phyloP scores from a whole-genome alignment of 2,797 vertebrate genomes.

The Pantherophis vulpinus region DNA sequence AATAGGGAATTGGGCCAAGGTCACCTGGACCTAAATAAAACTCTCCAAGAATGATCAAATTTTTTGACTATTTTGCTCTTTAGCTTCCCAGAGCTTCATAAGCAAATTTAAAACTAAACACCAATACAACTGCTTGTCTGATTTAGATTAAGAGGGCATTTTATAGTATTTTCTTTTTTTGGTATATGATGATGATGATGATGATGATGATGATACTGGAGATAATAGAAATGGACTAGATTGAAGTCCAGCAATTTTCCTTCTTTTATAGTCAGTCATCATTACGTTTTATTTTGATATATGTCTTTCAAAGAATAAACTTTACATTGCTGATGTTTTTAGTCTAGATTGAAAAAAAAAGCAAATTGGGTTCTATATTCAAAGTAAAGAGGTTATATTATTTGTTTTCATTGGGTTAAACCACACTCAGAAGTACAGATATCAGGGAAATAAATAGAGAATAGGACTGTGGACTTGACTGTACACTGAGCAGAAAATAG shows the following conservation, averaged over 20 bases:
- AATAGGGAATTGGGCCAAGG: background rate
- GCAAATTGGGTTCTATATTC: background rate
- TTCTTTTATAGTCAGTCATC: background rate
- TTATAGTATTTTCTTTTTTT: background rate
- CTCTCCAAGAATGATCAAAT: background rate
- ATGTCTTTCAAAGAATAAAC: background rate
- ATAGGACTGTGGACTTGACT: background rate
- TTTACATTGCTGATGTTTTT: background rate
- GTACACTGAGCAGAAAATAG: background rate
- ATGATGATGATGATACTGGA: background rate
- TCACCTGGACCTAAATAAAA: background rate
- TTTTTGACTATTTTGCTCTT: background rate
- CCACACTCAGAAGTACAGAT: background rate
- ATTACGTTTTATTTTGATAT: background rate
- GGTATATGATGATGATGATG: background rate
- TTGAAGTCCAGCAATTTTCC: background rate
- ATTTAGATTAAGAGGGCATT: background rate
- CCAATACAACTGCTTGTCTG: background rate
- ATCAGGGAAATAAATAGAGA: slow-evolving; percentile 8
- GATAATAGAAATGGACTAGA: background rate
- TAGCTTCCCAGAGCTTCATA: background rate
- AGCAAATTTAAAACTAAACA: background rate
- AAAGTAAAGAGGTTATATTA: background rate
- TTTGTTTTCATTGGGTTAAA: background rate
- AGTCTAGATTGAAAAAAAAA: background rate